phyloP scores from a whole-genome alignment of 2,113 vertebrate genomes.

The Spheniscus mendiculus region DNA sequence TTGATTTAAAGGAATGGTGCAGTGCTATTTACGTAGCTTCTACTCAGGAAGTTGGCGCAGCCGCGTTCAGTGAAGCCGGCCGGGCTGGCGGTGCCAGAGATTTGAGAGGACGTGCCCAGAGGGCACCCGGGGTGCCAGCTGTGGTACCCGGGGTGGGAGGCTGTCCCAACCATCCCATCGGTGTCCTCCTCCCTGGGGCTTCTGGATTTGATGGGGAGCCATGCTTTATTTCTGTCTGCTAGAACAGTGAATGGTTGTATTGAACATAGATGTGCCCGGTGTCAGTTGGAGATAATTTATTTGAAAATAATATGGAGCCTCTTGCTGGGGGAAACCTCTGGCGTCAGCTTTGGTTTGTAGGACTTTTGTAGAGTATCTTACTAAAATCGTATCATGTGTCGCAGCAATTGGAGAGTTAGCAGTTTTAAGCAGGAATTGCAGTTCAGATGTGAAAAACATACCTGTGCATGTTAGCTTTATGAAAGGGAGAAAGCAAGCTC shows the following conservation, averaged over 20 bases:
- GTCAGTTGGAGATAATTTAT: background rate
- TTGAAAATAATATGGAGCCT: background rate
- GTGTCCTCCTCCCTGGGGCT: background rate
- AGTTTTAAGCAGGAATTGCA: background rate
- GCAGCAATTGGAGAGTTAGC: background rate
- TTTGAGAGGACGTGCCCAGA: background rate
- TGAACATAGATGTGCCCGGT: too few relatives aligned
- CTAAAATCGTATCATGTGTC: background rate
- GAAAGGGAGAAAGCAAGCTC: background rate
- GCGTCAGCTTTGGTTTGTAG: background rate
- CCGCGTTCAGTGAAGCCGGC: rapidly evolving
- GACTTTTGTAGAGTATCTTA: background rate
- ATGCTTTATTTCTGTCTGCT: background rate
- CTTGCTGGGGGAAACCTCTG: background rate
- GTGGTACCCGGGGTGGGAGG: rapidly evolving
- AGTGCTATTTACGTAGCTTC: background rate
- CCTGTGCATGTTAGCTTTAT: background rate
- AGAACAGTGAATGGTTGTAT: background rate
- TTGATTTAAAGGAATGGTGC: background rate
- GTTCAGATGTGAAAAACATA: background rate
- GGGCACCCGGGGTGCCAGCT: rapidly evolving
- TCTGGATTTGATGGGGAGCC: background rate
- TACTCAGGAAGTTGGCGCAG: background rate
- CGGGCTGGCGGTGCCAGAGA: background rate
- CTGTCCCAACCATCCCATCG: background rate